Conservation (phyloP, 1,140 invertebrate genomes). For the Hyles vespertilio region DNA sequence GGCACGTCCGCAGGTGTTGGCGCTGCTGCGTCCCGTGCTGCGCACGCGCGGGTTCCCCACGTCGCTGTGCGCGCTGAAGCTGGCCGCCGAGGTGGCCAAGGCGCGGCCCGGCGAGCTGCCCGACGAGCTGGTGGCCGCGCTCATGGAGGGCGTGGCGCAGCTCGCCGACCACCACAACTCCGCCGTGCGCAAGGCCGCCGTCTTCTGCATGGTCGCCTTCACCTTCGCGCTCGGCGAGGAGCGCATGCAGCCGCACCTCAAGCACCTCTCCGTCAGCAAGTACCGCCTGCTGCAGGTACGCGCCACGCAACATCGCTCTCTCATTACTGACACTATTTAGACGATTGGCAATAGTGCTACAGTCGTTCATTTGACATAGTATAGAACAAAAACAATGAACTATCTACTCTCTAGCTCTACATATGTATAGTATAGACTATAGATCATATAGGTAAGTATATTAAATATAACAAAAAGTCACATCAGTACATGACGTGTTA, state of each 20-base stretch:
- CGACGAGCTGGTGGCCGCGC: conserved; percentile 70
- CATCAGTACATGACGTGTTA: background rate
- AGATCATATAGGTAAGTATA: background rate
- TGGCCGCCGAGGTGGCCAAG: conserved; percentile 90
- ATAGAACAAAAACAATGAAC: no score
- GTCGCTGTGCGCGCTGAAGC: conserved; percentile 94
- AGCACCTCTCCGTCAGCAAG: conserved; percentile 89
- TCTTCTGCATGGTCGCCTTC: conserved; percentile 96
- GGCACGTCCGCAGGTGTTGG: conserved; percentile 64
- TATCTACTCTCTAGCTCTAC: no score
- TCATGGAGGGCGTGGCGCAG: conserved; percentile 29
- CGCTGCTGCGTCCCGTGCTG: conserved; percentile 85
- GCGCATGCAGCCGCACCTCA: conserved; percentile 85
- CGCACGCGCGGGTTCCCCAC: conserved; percentile 89
- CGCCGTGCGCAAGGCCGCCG: conserved; percentile 93
- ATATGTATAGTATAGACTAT: no score
- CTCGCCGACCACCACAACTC: conserved; percentile 93
- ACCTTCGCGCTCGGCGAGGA: conserved; percentile 91
- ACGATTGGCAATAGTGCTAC: no score
- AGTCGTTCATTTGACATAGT: no score
- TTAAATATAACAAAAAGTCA: background rate
- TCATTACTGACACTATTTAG: no score
- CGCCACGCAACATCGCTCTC: background rate
- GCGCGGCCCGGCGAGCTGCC: conserved; percentile 81
- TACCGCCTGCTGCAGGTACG: conserved; percentile 69